These are phyloP conservation scores for Falco punctatus DNA, from an alignment of 2,113 vertebrate species.

Conservation along the genomic window DNA sequence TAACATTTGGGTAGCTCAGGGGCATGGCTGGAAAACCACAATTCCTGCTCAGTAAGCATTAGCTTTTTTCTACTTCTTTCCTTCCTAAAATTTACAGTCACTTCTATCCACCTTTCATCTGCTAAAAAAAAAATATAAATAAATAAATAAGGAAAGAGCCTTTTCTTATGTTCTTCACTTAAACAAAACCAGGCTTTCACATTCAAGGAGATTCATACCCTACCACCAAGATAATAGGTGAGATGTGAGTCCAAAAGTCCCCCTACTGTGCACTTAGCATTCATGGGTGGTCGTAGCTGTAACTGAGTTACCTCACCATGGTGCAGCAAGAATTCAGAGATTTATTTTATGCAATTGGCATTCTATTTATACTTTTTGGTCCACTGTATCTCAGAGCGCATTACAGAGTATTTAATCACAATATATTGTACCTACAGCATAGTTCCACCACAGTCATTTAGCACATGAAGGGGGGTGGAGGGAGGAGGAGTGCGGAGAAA, in stretches of 20 bases:
- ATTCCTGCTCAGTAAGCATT: conserved; percentile 38
- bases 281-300: conserved; percentile 35
- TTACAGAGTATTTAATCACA: conserved; percentile 43
- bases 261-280: conserved; percentile 22
- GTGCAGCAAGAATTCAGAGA: conserved; percentile 56
- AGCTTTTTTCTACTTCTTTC: conserved; percentile 32
- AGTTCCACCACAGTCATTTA: conserved; percentile 16
- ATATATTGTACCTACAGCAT: conserved; percentile 48
- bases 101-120: conserved; percentile 52
- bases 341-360: conserved; percentile 61
- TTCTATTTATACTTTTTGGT: conserved; percentile 48
- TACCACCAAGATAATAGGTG: conserved; percentile 45
- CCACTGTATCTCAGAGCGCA: not conserved
- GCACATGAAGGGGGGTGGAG: not conserved
- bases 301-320: conserved; percentile 53
- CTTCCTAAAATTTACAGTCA: conserved; percentile 32
- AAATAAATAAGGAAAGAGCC: not conserved
- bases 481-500: not conserved
- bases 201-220: conserved; percentile 50
- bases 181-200: conserved; percentile 62
- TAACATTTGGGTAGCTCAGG: not conserved
- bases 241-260: conserved; percentile 42
- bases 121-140: not conserved
- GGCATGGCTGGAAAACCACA: not conserved
- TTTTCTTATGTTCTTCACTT: conserved; percentile 18